Evolutionary conservation across 2,113 vertebrate species (phyloP), one percentile per base, ranked within the genome.

Genomic region (Tachysurus vachellii): DNA sequence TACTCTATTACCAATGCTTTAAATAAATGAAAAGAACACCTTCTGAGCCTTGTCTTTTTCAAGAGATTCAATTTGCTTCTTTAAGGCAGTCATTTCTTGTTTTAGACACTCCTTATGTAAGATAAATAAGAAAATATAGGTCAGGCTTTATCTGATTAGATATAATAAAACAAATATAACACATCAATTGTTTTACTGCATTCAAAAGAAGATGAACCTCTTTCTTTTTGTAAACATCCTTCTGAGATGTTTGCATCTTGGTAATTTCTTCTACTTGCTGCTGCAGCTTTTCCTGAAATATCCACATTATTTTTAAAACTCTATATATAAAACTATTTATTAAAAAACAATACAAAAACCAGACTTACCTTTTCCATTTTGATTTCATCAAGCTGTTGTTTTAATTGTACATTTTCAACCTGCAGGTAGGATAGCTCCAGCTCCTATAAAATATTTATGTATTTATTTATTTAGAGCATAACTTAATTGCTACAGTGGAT

Each of bases 301-400:
- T 21, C 4, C 26, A 76, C 4, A 77, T 4, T 50, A 50, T 26
- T 16, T 13, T 86, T 71, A 71, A 5, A 57, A 36, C 10, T 23
- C 36, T 80, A 11, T 64, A 11, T 64, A 21, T 11, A 66, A 13
- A 61, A n/a, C n/a, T 8, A 82, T 59, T n/a, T 85, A 5, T 62
- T 14, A 68, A 7, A 82, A 36, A 85, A 86, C 13, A 88, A 26
- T 61, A 61, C 36, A 64, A 87, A 21, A 82, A 47, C 2, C 12
- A 66, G 5, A 73, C 77, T 83, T 87, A 97, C 97, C 93, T 94
- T 97, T 86, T 96, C 93, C 93, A 92, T 92, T 80, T 76, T 95
- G 93, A 95, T 93, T 86, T 83, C 89, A 91, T 95, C 92, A 92
- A 97, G 92, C 54, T 97, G 91, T 82, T 96, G 93, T 90, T 94